A percentile compares a stretch with the other conserved stretches of the same genome.
Conservation (phyloP, 2,797 vertebrate species). For the Trachurus trachurus region DNA sequence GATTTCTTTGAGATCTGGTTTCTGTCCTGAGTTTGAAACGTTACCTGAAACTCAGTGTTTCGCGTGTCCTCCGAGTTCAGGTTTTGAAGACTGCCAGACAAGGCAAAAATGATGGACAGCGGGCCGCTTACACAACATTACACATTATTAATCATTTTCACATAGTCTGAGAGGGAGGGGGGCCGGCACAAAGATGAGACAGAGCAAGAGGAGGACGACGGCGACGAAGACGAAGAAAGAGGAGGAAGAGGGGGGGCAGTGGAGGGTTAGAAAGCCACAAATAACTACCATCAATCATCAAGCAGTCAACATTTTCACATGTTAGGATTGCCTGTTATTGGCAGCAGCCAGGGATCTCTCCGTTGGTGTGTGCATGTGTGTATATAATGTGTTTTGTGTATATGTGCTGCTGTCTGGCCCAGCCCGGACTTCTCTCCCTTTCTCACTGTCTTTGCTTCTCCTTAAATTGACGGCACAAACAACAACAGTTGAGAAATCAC, state of each 20-base stretch:
- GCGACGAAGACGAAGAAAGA: constrained; percentile 59
- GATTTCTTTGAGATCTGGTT: constrained; percentile 8
- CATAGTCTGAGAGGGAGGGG: constrained; percentile 45
- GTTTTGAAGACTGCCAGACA: constrained; percentile 43
- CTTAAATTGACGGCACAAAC: constrained; percentile 86
- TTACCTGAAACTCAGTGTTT: constrained; percentile 5
- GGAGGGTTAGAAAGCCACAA: constrained; percentile 87
- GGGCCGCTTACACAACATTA: constrained; percentile 77
- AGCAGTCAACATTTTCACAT: constrained; percentile 90
- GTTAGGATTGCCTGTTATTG: constrained; percentile 90
- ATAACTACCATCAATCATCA: constrained; percentile 92
- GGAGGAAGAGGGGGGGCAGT: constrained; percentile 38
- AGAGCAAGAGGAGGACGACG: constrained; percentile 47
- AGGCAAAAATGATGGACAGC: constrained; percentile 68
- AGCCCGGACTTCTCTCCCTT: constrained; percentile 73
- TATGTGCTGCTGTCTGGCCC: constrained; percentile 43
- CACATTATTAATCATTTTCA: constrained; percentile 87
- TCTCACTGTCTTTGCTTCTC: constrained; percentile 81
- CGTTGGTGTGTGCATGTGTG: constrained; percentile 73
- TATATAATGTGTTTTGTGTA: constrained; percentile 66
- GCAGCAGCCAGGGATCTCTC: constrained; percentile 87
- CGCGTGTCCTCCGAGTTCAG: constrained; percentile 18
- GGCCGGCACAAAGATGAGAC: constrained; percentile 56
- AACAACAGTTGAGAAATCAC: constrained; percentile 89
- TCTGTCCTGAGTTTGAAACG: neutral